Evolutionary conservation across 2,888 invertebrate genomes (phyloP).

Genomic region (Acleris literana): DNA sequence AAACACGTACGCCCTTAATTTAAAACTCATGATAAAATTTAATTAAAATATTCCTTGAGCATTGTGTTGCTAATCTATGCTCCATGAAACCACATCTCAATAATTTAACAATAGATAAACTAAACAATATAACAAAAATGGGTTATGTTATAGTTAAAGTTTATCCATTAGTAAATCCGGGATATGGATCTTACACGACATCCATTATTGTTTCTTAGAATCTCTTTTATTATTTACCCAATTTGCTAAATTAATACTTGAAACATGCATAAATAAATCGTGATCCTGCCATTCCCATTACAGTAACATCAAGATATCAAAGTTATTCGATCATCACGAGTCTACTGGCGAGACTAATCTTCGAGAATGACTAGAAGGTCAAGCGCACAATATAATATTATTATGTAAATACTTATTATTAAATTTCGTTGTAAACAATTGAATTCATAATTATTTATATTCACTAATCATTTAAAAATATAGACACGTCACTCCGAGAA

Average conservation of each 20-base stretch:
- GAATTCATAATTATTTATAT: not conserved
- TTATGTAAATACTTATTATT: not conserved
- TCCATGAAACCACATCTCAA: no score
- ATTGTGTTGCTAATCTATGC: no score
- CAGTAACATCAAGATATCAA: conserved; percentile 5
- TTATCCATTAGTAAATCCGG: no score
- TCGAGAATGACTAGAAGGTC: conserved; percentile 16
- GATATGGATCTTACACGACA: no score
- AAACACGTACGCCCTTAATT: no score
- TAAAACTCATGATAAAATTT: no score
- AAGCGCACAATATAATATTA: conserved; percentile 10
- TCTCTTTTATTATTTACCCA: no score
- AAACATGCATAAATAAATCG: conserved; percentile 7
- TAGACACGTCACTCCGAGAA: not conserved
- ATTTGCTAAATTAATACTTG: not conserved
- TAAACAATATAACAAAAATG: no score
- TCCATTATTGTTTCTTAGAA: no score
- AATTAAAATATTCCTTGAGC: no score
- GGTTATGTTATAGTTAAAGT: no score
- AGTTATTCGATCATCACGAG: conserved; percentile 18
- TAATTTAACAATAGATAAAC: no score
- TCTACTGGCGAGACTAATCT: conserved; percentile 16
- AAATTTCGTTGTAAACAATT: conserved; percentile 4
- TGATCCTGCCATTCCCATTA: conserved; percentile 10
- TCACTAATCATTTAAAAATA: not conserved